phyloP scores from a whole-genome alignment of 92 coral and sea anemone genomes.

The Actinostola sp. region DNA sequence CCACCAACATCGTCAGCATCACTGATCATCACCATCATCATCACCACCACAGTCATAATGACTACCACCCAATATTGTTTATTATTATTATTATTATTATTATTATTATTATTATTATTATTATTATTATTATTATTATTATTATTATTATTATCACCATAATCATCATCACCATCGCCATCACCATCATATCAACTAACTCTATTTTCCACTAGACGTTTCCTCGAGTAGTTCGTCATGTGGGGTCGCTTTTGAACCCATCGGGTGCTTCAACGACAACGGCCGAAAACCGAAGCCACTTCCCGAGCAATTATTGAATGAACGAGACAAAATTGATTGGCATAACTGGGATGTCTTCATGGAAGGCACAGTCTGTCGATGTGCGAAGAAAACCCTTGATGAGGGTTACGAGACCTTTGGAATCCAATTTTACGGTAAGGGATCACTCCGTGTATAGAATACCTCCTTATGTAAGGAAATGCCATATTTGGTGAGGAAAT shows the following conservation, averaged over 20 bases:
- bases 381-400: slow-evolving; percentile 57
- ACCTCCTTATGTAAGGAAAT: too few relatives aligned
- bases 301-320: slow-evolving; percentile 54
- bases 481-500: too few relatives aligned
- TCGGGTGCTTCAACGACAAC: slow-evolving; percentile 58
- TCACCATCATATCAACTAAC: too few relatives aligned
- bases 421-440: slow-evolving; percentile 53
- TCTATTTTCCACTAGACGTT: neutral
- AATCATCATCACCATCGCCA: neutral
- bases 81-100: neutral
- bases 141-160: slow-evolving; percentile 1
- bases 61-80: neutral
- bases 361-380: slow-evolving; percentile 57
- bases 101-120: neutral
- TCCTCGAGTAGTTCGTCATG: slow-evolving; percentile 11
- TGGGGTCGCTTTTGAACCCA: slow-evolving; percentile 53
- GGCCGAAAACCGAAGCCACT: slow-evolving; percentile 54
- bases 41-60: neutral
- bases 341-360: slow-evolving; percentile 50
- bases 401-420: slow-evolving; percentile 66
- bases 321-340: slow-evolving; percentile 61
- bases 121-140: neutral
- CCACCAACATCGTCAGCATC: neutral
- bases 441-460: too few relatives aligned
- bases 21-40: neutral